Evolutionary conservation across 2,888 invertebrate species (phyloP), one percentile per base, ranked within the genome.

Genomic region (Coecobrya sp.): DNA sequence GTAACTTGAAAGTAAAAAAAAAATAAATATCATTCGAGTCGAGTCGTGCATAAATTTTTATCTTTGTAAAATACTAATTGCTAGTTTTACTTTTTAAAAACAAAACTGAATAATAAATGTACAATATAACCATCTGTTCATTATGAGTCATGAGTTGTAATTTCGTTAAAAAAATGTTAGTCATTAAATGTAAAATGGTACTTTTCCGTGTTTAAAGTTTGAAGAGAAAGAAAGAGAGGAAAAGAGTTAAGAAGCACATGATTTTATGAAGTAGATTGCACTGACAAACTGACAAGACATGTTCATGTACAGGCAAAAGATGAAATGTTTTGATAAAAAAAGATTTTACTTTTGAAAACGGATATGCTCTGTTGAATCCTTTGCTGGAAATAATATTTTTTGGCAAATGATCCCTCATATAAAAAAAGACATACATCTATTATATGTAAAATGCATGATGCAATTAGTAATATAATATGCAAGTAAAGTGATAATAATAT

Each of bases 301-400:
- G 42, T 22, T 22, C 82, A 59, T 42, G 36, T 42, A 42, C 19
- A 36, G 3, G 62, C 25, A 59, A 59, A n/a, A 82, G 62, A 82
- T 82, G 13, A 81, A 10, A 11, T 19, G 11, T 19, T 13, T 1
- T 42, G 82, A 82, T 82, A 82, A 82, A 36, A 68, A 16, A 1
- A 36, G 16, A 55, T 36, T 55, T 49, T n/a, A 13, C 19, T 55
- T 49, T 49, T 49, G 16, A 49, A 76, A 45, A 25, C 16, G 25
- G 82, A 82, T 42, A 82, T 45, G 62, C 11, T 82, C 62, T 42
- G 81, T 73, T 73, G 62, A 62, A 19, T 82, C 62, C 7, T 36
- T 82, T 59, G 36, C 82, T 82, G 82, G 82, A 82, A 62, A 36
- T 82, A 62, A 62, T 62, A 0, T 36, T 82, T 36, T 82, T 82